Base-by-base conservation (phyloP, 2,888 invertebrate genomes). In the Diaperis boleti region DNA sequence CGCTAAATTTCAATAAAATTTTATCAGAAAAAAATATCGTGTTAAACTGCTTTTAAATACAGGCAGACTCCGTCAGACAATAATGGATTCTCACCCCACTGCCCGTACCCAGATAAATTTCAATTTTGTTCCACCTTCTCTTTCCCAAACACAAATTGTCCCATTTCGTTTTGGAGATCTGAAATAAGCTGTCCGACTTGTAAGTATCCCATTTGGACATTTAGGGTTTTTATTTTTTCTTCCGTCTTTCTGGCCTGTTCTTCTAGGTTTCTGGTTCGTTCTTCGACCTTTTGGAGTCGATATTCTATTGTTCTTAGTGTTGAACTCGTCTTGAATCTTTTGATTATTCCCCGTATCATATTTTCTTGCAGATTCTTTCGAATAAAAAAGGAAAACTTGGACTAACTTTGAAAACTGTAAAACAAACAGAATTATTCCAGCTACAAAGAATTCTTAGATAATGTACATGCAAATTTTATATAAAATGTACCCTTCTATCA, bases 1-100 rank as follows among this genome's bases (percentile, higher is more conserved):
- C 29, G 45, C 45, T 45, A 45, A 45, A 22, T 45, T 45, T 29
- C 29, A 45, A 45, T 45, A 45, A 45, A 45, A 45, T 45, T 45
- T 26, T 45, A 45, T 45, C 29, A 45, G 45, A 45, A 45, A 45
- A 45, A 45, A 45, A 29, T 45, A 26, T 45, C 37, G 37, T 37
- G 1, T 1, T 37, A 37, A 37, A 45, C 29, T 10, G 45, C 45
- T 45, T 45, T 45, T 45, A 45, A 45, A 45, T 45, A 26, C 26
- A 45, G 45, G 45, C 45, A 45, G 45, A 45, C 29, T 45, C 26
- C 45, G 45, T 45, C 45, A 45, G 45, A 26, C 45, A 45, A 29
- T 45, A 45, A 45, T 45, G 45, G 10, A 45, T 45, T 10, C 45
- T 26, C 45, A 45, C 22, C 45, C 45, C 45, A 13, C 2, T 45